phyloP scores from a whole-genome alignment of 2,888 invertebrate genomes.

The Drosophila lacicola region DNA sequence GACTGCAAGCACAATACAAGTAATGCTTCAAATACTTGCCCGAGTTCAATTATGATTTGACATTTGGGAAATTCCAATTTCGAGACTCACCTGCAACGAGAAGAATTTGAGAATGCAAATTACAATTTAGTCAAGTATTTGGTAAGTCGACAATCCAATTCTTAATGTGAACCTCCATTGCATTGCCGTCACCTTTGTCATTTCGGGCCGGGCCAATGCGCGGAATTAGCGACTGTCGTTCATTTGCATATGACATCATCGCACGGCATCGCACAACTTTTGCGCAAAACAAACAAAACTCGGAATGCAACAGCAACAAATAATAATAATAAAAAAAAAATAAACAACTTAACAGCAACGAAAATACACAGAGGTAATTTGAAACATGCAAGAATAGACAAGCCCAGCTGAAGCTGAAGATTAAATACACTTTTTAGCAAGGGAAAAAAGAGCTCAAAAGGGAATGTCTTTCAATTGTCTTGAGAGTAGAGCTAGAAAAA shows the following conservation, averaged over 20 bases:
- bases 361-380: constrained; percentile 15
- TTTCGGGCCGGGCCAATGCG: constrained; percentile 54
- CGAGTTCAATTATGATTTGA: constrained; percentile 5
- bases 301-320: constrained; percentile 42
- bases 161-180: constrained; percentile 9
- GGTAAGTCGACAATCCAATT: constrained; percentile 30
- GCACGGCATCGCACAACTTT: constrained; percentile 43
- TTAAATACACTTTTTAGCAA: constrained; percentile 9
- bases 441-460: too few relatives aligned
- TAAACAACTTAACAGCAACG: constrained; percentile 17
- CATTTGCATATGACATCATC: constrained; percentile 79
- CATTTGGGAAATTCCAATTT: constrained; percentile 24
- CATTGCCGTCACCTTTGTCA: constrained; percentile 72
- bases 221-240: constrained; percentile 41
- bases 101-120: constrained; percentile 42
- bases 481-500: too few relatives aligned
- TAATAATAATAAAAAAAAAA: constrained; percentile 45
- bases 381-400: constrained; percentile 9
- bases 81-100: constrained; percentile 69
- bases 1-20: too few relatives aligned
- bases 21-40: not conserved
- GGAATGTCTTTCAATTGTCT: too few relatives aligned
- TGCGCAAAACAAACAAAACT: constrained; percentile 61
- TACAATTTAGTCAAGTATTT: constrained; percentile 43
- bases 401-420: not conserved